Base-by-base conservation (phyloP, 2,888 invertebrate genomes). In the Chydorus sphaericus region DNA sequence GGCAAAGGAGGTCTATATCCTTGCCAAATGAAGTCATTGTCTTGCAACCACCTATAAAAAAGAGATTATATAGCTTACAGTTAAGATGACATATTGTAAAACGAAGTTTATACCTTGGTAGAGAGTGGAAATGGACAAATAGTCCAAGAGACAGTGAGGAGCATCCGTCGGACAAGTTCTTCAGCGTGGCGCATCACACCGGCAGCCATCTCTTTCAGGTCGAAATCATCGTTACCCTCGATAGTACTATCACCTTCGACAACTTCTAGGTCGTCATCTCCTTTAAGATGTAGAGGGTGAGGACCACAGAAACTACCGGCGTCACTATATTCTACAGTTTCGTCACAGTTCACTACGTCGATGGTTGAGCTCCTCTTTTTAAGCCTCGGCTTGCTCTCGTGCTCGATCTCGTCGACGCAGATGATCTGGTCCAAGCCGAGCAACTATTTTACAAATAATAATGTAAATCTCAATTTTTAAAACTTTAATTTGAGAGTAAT, bases 171-270 rank as follows among this genome's bases (percentile, higher is more conserved):
- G 2, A 93, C 92, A 68, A 93, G 90, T 68, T 91, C 91, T 70
- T 93, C 93, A 0, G 93, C 93, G 68, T 91, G 91, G 65, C 90
- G 89, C 4, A 90, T 91, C 4, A 90, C 91, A 66, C 85, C 86
- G 66, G 87, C 86, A 7, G 88, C 87, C 62, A 89, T 71, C 26
- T 52, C 52, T n/a, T 37, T n/a, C 8, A 52, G 33, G 33, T 52
- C 52, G 18, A 52, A 26, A 33, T 26, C 65, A 85, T 86, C n/a
- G 88, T 73, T 31, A 81, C 79, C 50, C 86, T 86, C 68, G 96
- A 94, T 58, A 97, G 73, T 68, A 93, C 93, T 81, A 96, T 85
- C 0, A 96, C 96, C 68, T 90, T 87, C 63, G 85, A 85, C 64
- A 96, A 75, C 67, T 93, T 53, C 53, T 14, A 23, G 28, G 14